These are phyloP conservation scores for Loriculus beryllinus DNA, from an alignment of 2,797 vertebrate genomes.

Conservation along the genomic window DNA sequence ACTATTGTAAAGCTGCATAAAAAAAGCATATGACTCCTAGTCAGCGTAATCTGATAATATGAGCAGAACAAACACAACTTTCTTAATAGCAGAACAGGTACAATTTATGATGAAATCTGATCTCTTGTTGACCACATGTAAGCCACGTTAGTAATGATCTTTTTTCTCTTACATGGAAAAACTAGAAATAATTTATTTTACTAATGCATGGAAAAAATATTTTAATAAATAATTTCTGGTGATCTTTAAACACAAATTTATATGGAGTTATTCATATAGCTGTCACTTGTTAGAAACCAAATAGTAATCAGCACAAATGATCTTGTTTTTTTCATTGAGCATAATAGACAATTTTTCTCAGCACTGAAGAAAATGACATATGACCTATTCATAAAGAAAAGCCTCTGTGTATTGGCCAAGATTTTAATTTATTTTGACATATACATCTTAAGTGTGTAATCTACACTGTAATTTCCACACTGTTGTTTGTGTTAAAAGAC, in stretches of 20 bases:
- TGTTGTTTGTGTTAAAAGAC: background rate
- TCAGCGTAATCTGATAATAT: background rate
- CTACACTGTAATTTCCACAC: background rate
- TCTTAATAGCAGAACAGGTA: background rate
- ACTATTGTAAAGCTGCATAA: background rate
- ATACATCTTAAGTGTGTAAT: background rate
- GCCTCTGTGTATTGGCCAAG: background rate
- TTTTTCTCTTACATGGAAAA: background rate
- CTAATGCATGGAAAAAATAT: background rate
- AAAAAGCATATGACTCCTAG: background rate
- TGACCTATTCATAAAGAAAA: background rate
- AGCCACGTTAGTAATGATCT: background rate
- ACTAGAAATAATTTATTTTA: background rate
- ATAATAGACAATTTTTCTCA: background rate
- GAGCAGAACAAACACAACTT: background rate
- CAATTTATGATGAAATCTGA: background rate
- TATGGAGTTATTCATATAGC: background rate
- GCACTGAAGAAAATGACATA: background rate
- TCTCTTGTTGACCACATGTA: background rate
- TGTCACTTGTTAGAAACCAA: background rate
- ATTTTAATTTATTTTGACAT: background rate
- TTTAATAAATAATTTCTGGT: background rate
- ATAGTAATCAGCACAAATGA: background rate
- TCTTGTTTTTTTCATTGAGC: background rate
- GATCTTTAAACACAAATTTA: background rate